phyloP scores from a whole-genome alignment of 1,140 invertebrate species.

The Zelostemma sp. region DNA sequence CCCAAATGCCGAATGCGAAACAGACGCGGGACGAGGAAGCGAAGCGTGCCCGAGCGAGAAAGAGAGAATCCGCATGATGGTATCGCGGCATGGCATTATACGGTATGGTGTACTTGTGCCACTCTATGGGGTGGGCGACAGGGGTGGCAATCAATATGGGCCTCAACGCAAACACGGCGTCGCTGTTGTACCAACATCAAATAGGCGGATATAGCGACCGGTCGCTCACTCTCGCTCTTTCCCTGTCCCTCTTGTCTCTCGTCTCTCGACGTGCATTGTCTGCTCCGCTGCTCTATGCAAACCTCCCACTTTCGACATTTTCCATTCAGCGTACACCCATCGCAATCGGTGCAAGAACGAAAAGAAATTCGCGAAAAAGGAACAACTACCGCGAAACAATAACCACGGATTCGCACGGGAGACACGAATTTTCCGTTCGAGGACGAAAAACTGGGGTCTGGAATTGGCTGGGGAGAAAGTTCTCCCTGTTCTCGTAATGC shows the following conservation, averaged over 20 bases:
- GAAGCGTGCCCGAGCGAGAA: conserved; percentile 20
- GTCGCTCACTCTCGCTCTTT: conserved; percentile 53
- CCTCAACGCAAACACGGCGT: conserved; percentile 70
- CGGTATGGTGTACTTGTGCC: conserved; percentile 58
- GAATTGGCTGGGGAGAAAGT: background rate
- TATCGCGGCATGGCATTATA: conserved; percentile 55
- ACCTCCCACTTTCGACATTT: conserved; percentile 63
- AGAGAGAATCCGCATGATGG: conserved; percentile 32
- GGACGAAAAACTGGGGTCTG: too few relatives aligned
- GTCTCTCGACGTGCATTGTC: conserved; percentile 60
- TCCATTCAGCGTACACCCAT: conserved; percentile 41
- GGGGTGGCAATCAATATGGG: conserved; percentile 71
- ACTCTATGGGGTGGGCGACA: conserved; percentile 60
- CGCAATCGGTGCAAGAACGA: background rate
- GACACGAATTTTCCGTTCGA: too few relatives aligned
- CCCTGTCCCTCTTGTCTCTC: conserved; percentile 20
- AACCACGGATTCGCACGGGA: background rate
- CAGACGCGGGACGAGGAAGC: conserved; percentile 14
- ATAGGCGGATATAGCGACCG: conserved; percentile 70
- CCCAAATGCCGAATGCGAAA: conserved; percentile 50
- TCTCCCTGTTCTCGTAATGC: conserved; percentile 34
- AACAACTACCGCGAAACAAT: too few relatives aligned
- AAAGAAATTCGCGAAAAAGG: conserved; percentile 14
- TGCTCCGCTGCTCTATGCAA: conserved; percentile 58
- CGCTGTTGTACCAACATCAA: conserved; percentile 71